Evolutionary conservation across 1,140 invertebrate genomes (phyloP).

Genomic region (Lucilia sericata): DNA sequence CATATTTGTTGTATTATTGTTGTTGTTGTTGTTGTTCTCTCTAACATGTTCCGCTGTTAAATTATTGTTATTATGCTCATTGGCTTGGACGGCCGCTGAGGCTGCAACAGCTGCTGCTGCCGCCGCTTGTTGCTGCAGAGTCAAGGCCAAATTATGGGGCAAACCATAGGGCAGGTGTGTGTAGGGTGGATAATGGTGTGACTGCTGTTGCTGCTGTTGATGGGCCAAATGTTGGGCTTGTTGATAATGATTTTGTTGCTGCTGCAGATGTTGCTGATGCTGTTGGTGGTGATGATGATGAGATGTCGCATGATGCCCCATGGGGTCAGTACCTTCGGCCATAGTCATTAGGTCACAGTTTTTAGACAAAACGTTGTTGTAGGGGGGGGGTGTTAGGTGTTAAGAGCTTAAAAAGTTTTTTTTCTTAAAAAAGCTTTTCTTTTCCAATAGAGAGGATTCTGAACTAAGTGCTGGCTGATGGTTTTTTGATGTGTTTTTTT

Average conservation of each 20-base stretch:
- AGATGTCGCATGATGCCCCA: slow-evolving; percentile 66
- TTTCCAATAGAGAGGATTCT: background rate
- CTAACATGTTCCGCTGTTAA: slow-evolving; percentile 57
- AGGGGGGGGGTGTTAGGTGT: background rate
- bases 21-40: slow-evolving; percentile 39
- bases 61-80: slow-evolving; percentile 50
- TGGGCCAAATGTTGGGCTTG: slow-evolving; percentile 49
- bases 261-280: slow-evolving; percentile 56
- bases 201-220: slow-evolving; percentile 46
- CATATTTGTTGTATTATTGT: slow-evolving; percentile 68
- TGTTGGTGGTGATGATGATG: slow-evolving; percentile 59
- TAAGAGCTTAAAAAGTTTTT: background rate
- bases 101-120: slow-evolving; percentile 57
- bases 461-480: too few relatives aligned
- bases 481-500: too few relatives aligned
- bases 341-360: slow-evolving; percentile 68
- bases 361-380: slow-evolving; percentile 42
- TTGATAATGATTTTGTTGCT: slow-evolving; percentile 55
- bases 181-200: slow-evolving; percentile 55
- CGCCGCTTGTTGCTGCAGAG: slow-evolving; percentile 56
- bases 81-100: slow-evolving; percentile 53
- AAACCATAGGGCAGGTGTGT: slow-evolving; percentile 58
- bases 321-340: slow-evolving; percentile 68
- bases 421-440: background rate
- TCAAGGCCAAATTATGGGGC: slow-evolving; percentile 53